Base-by-base conservation (phyloP, 2,888 invertebrate species). In the Galerucella nymphaeae region DNA sequence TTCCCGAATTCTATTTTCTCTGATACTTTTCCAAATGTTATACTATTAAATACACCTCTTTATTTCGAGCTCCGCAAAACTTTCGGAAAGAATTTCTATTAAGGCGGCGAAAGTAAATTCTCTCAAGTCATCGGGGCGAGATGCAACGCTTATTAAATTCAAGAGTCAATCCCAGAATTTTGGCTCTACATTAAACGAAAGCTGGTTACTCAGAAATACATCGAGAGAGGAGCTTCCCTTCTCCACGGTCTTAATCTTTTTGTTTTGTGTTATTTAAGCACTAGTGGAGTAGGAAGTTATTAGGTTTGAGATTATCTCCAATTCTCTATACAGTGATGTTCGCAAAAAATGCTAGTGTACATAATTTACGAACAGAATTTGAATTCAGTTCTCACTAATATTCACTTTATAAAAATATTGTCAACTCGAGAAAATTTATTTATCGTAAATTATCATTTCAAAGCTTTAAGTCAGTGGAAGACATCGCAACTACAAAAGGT, bases 71-170 rank as follows among this genome's bases (percentile, higher is more conserved):
- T 59, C 42, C 68, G 58, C 58, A 53, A 72, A 72, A 57, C 48
- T 59, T 68, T 38, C 16, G n/a, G 58, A 14, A 66, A 69, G 63
- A 69, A 69, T 69, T 69, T 65, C 72, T 64, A 69, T 72, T 61
- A 69, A n/a, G 57, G 50, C 50, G 45, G 42, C 61, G 18, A 57
- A 13, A 72, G 53, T 63, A 59, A 68, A 72, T 64, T 72, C 48
- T 64, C 67, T 16, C 41, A 14, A 67, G 48, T 68, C 58, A 45
- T 53, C 42, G 48, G 11, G 57, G 14, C 5, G 42, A 59, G 55
- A 65, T 65, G 68, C 57, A 69, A 72, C 64, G 68, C 71, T 73
- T 66, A 73, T 71, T 68, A 68, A 75, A 75, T 70, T 66, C 65
- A 66, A 72, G 55, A 73, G 70, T 67, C 67, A 72, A 75, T 67